Base-by-base conservation (phyloP, 2,113 vertebrate species). In the Chaenocephalus aceratus region DNA sequence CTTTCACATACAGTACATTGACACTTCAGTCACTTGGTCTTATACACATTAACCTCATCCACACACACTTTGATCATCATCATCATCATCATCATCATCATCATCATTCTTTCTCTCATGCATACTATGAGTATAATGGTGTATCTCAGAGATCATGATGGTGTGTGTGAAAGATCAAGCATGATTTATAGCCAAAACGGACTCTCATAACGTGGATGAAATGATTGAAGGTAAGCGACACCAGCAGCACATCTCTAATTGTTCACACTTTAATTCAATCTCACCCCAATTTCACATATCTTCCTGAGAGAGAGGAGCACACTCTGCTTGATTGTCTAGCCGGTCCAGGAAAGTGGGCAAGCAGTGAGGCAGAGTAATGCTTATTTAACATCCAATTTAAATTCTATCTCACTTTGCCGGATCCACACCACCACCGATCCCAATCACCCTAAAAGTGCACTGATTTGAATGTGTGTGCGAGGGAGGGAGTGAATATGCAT, bases 361-460 rank as follows among this genome's bases (percentile, higher is more conserved):
- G 93, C 93, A 95, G 94, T 94, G 92, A 93, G 86, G 79, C 53
- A 53, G 72, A 93, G 94, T 94, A 94, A 95, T 95, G 93, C 92
- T 95, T 95, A 94, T 94, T 95, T 95, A 95, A 95, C 94, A 94
- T 94, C 93, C 94, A 95, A 95, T 95, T 95, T 94, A 94, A 94
- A 94, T 95, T 94, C 92, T 93, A 94, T 94, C 89, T 93, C 90
- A 91, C 92, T 92, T 92, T 91, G 85, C 91, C 79, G 62, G 86
- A 91, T 92, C 84, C 89, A 91, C 72, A 88, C 86, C 75, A 83
- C 85, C 36, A 82, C 78, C 68, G 86, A 94, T 94, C 85, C 80
- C 91, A 93, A 93, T 93, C 92, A 90, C 83, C 78, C 84, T 74
- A 77, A 88, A 85, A 84, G 80, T 72, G 78, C 72, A 59, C 72